A percentile compares a stretch with the other conserved stretches of the same genome.
phyloP scores from a whole-genome alignment of 1,140 invertebrate species.

The Papilio glaucus region DNA sequence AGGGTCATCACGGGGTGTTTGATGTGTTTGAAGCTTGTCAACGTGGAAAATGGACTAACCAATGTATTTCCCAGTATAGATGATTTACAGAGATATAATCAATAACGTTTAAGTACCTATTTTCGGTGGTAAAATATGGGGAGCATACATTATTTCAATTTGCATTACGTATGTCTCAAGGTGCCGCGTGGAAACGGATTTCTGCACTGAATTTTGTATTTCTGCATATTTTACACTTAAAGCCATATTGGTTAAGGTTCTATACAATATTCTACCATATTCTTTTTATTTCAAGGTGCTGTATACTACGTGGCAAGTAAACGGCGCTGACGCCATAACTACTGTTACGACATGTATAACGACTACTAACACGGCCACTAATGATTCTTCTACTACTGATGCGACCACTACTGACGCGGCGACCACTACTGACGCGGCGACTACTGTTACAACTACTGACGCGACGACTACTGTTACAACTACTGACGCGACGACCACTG shows the following conservation, averaged over 20 bases:
- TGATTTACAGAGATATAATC: no score
- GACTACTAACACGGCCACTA: constrained; percentile 7
- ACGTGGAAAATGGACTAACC: background rate
- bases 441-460: constrained; percentile 45
- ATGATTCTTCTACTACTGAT: constrained; percentile 28
- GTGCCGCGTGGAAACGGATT: no score
- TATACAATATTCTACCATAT: no score
- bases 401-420: constrained; percentile 37
- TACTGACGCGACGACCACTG: constrained; percentile 41
- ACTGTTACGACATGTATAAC: constrained; percentile 35
- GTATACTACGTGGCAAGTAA: constrained; percentile 45
- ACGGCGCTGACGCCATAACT: constrained; percentile 48
- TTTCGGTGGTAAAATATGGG: no score
- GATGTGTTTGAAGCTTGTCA: background rate
- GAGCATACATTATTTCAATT: no score
- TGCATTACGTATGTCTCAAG: no score
- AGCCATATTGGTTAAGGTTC: no score
- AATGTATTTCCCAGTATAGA: no score
- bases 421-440: constrained; percentile 41
- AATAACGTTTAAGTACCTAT: no score
- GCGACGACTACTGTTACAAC: constrained; percentile 46
- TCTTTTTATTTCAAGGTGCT: constrained; percentile 44
- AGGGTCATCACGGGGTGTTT: background rate
- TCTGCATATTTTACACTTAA: no score
- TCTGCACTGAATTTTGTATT: no score